These are phyloP conservation scores for Machimus atricapillus DNA, from an alignment of 2,888 invertebrate species.

Conservation along the genomic window DNA sequence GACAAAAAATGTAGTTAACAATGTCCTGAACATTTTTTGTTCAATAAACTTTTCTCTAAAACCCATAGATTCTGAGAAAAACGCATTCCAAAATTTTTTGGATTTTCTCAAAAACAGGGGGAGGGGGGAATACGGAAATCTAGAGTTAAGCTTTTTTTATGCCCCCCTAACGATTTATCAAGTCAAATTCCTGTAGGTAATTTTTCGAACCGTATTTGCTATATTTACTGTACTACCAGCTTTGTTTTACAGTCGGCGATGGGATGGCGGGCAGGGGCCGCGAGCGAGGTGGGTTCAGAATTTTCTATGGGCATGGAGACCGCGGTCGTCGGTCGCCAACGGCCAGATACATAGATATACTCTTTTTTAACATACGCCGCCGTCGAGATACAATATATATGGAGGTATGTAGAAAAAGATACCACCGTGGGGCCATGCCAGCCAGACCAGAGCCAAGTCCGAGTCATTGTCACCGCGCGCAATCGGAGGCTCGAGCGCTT, in stretches of 20 bases:
- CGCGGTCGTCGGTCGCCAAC: neutral
- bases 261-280: neutral
- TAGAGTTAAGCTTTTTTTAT: no score
- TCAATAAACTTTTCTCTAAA: no score
- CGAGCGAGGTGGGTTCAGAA: neutral
- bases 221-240: no score
- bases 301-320: neutral
- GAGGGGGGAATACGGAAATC: no score
- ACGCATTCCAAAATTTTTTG: no score
- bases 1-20: no score
- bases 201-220: no score
- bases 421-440: neutral
- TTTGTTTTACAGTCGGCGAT: neutral
- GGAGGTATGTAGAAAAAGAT: neutral
- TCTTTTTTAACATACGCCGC: neutral
- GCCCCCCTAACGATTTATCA: no score
- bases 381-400: neutral
- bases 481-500: conserved; percentile 1
- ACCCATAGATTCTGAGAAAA: no score
- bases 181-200: no score
- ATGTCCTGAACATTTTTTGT: no score
- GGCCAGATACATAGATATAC: neutral
- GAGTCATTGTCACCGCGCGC: neutral
- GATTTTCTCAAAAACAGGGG: no score
- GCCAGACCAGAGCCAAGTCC: neutral